A percentile compares a stretch with the other conserved stretches of the same genome.
Evolutionary conservation across 2,113 vertebrate species (phyloP).

Genomic region (Rhea americana): DNA sequence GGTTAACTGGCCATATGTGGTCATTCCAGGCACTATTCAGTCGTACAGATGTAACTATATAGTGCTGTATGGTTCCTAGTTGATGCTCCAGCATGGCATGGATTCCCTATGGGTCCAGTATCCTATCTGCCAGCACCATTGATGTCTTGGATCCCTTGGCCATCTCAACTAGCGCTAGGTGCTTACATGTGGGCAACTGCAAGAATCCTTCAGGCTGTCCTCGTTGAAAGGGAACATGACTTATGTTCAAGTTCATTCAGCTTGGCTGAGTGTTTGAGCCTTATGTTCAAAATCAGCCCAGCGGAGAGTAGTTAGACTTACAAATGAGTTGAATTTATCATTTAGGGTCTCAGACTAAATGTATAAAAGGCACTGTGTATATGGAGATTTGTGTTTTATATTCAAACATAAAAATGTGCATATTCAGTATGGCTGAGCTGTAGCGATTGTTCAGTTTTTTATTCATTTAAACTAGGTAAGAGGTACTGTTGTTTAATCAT

Average conservation of each 20-base stretch:
- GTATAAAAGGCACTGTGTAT: not conserved
- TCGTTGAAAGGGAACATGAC: not conserved
- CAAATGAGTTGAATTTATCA: not conserved
- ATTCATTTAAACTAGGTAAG: not conserved
- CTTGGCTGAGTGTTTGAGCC: not conserved
- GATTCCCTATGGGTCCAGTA: not conserved
- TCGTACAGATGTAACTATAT: not conserved
- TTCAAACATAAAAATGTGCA: not conserved
- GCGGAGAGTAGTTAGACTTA: not conserved
- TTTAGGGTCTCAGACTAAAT: not conserved
- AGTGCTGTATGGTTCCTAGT: not conserved
- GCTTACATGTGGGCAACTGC: not conserved
- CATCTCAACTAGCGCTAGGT: not conserved
- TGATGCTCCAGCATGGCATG: not conserved
- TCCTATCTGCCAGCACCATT: fast-evolving
- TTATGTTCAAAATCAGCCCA: not conserved
- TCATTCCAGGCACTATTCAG: not conserved
- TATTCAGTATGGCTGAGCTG: not conserved
- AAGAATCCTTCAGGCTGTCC: not conserved
- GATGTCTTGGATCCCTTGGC: not conserved
- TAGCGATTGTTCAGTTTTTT: not conserved
- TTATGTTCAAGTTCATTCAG: not conserved
- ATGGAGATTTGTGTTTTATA: not conserved
- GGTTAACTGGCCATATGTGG: not conserved
- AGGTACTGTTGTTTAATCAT: not conserved